These are phyloP conservation scores for Acheta domesticus DNA, from an alignment of 2,888 invertebrate species.

Conservation along the genomic window DNA sequence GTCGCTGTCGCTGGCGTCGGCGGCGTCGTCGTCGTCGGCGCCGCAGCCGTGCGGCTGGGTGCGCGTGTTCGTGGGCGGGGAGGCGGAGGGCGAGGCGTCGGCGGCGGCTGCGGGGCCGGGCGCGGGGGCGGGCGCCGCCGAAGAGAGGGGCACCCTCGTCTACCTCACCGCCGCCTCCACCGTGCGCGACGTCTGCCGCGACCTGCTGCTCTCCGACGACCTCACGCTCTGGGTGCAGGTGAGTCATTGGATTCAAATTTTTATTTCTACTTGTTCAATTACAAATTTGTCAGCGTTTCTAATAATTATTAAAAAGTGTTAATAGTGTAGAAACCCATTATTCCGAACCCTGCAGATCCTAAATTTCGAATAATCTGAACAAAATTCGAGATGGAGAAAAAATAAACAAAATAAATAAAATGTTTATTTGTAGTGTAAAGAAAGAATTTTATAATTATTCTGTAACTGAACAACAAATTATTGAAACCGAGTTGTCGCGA, in stretches of 20 bases:
- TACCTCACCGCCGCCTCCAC: slow-evolving; percentile 57
- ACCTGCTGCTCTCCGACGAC: slow-evolving; percentile 51
- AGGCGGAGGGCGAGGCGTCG: slow-evolving; percentile 47
- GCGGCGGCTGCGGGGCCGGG: neutral
- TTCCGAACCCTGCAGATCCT: too few species aligned
- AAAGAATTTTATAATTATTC: too few species aligned
- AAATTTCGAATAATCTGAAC: too few species aligned
- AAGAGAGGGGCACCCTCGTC: slow-evolving; percentile 57
- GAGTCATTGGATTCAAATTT: neutral
- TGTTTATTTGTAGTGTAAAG: too few species aligned
- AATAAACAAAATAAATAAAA: too few species aligned
- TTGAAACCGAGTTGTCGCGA: too few species aligned
- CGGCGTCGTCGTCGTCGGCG: neutral
- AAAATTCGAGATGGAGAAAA: too few species aligned
- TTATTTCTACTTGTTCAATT: too few species aligned
- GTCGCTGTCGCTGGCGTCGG: neutral
- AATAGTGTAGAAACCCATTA: too few species aligned
- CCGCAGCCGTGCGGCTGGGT: slow-evolving; percentile 54
- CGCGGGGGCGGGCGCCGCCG: neutral
- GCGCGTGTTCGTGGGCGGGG: slow-evolving; percentile 58
- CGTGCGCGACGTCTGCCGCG: slow-evolving; percentile 51
- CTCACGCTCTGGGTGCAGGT: slow-evolving; percentile 51
- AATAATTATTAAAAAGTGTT: too few species aligned
- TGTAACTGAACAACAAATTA: too few species aligned
- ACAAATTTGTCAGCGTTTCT: too few species aligned